These are phyloP conservation scores for Plebejus argus DNA, from an alignment of 2,888 invertebrate genomes.

Conservation along the genomic window DNA sequence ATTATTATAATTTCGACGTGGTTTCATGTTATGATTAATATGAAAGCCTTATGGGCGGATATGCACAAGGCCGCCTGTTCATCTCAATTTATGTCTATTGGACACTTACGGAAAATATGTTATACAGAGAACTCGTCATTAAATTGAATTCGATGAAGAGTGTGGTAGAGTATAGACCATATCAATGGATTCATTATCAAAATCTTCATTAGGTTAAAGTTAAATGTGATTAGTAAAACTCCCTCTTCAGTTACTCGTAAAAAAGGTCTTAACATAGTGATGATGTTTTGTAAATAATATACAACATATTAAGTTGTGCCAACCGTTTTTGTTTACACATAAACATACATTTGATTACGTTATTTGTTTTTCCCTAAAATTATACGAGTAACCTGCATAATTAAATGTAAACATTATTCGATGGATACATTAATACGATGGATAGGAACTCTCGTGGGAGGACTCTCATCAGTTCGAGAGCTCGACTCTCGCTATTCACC, in stretches of 20 bases:
- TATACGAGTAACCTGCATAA: constrained; percentile 13
- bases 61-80: background rate
- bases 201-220: background rate
- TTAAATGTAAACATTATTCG: background rate
- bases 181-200: background rate
- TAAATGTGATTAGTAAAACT: no score
- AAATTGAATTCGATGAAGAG: background rate
- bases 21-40: constrained; percentile 8
- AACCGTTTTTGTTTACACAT: background rate
- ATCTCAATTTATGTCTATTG: background rate
- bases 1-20: constrained; percentile 17
- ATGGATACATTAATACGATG: background rate
- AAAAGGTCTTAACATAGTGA: background rate
- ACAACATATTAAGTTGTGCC: background rate
- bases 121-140: background rate
- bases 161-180: background rate
- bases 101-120: background rate
- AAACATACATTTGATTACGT: constrained; percentile 1
- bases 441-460: background rate
- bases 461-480: background rate
- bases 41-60: background rate
- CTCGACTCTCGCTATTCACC: background rate
- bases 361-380: constrained; percentile 16
- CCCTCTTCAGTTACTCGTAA: background rate
- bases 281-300: background rate